Conservation (phyloP, 2,113 vertebrate genomes). For the Cyprinodon variegatus region DNA sequence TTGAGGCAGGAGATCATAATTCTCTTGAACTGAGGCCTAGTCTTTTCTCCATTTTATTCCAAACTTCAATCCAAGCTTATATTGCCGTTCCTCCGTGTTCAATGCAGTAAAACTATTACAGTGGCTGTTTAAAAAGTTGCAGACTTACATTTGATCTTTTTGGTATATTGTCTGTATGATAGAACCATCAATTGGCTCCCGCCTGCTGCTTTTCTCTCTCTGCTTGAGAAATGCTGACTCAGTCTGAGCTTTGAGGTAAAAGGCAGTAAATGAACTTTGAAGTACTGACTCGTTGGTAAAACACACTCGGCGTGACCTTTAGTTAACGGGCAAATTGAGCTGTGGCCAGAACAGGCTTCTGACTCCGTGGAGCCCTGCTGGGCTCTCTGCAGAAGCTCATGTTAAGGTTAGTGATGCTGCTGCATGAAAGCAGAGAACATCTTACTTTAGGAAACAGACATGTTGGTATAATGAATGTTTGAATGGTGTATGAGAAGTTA, state of each 20-base stretch:
- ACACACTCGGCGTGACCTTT: conserved; percentile 64
- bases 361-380: conserved; percentile 19
- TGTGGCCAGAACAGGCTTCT: conserved; percentile 30
- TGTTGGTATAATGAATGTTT: background rate
- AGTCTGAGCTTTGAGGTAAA: conserved; percentile 29
- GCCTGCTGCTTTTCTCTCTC: conserved; percentile 1
- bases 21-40: too few species aligned
- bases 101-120: background rate
- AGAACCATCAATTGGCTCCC: background rate
- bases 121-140: background rate
- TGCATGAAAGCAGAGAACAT: background rate
- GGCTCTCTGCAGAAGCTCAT: background rate
- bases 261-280: conserved; percentile 57
- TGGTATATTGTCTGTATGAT: background rate
- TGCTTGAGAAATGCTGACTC: conserved; percentile 30
- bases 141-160: background rate
- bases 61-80: too few species aligned
- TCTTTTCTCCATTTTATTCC: too few species aligned
- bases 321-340: conserved; percentile 64
- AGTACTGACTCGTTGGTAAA: conserved; percentile 54
- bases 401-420: background rate
- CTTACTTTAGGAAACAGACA: background rate
- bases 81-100: too few species aligned
- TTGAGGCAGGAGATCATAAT: too few species aligned
- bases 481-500: too few species aligned